A percentile compares a stretch with the other conserved stretches of the same genome.
Evolutionary conservation across 2,797 vertebrate genomes (phyloP).

Genomic region (Sebastolobus altivelis): DNA sequence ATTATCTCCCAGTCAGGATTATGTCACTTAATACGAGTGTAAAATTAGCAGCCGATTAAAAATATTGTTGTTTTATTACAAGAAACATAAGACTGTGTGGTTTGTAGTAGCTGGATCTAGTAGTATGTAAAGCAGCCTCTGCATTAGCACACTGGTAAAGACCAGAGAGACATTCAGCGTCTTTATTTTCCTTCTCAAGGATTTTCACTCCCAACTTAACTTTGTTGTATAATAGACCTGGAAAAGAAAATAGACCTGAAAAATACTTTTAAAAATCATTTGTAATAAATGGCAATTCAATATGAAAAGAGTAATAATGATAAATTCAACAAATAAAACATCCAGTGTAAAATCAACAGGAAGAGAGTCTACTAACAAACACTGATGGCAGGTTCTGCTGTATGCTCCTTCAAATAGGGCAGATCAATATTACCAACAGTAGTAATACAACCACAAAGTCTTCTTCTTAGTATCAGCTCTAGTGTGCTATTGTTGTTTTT

Average conservation of each 20-base stretch:
- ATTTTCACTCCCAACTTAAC: not conserved
- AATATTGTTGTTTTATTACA: not conserved
- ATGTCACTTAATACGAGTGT: not conserved
- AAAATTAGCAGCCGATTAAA: not conserved
- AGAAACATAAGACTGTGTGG: not conserved
- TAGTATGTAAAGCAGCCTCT: not conserved
- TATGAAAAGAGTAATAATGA: not conserved
- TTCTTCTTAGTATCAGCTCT: not conserved
- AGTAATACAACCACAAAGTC: not conserved
- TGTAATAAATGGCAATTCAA: not conserved
- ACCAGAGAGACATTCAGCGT: not conserved
- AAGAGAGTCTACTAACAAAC: not conserved
- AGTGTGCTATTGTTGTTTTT: no score
- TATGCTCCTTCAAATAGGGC: not conserved
- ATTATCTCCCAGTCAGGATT: not conserved
- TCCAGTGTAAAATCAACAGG: not conserved
- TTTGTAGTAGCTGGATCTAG: not conserved
- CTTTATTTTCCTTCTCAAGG: not conserved
- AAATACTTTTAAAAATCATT: not conserved
- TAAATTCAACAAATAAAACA: not conserved
- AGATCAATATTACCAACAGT: not conserved
- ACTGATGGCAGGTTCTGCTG: constrained; percentile 1
- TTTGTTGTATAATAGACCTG: not conserved
- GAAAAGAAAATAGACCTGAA: not conserved
- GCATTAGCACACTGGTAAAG: not conserved